Base-by-base conservation (phyloP, 2,888 invertebrate genomes). In the Taenaris catops region DNA sequence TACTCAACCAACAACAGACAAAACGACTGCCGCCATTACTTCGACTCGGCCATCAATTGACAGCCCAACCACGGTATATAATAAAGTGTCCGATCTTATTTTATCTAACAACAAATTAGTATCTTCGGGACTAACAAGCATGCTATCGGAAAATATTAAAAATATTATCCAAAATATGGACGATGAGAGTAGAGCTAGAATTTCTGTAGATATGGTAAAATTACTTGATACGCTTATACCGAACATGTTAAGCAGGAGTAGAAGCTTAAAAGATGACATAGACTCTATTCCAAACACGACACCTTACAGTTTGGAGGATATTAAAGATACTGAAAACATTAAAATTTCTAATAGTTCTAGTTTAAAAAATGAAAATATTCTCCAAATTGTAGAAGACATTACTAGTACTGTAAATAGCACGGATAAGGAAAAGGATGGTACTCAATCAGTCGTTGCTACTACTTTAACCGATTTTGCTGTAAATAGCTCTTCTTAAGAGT, bases 81-180 rank as follows among this genome's bases (percentile, higher is more conserved):
- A 79, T 51, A 80, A 76, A 63, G 76, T 81, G 49, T 83, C 84
- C 60, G 83, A 84, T 74, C 71, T 84, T 58, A 71, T 84, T 60
- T 62, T 83, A 55, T 67, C 75, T 49, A 80, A 78, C 67, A 86
- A 81, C 48, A 74, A 75, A 58, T 57, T 84, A 70, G 74, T 86
- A 31, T 86, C 86, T 41, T 73, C 78, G 44, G 83, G 80, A 80
- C 76, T 86, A 86, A 86, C 86, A 67, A 84, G 84, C 84, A 86
- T 84, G 84, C 71, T 86, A 48, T 68, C 84, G 51, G 81, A 73
- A 75, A 81, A 80, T 53, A 86, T 86, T 53, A 71, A 58, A 62
- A 65, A 62, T 64, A 81, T 86, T 51, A 70, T 86, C 35, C 56
- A 71, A 61, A 76, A 72, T 54, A 78, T 84, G 79, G 81, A 86